These are phyloP conservation scores for Ursus arctos DNA, from an alignment of 2,113 vertebrate genomes.

Conservation along the genomic window DNA sequence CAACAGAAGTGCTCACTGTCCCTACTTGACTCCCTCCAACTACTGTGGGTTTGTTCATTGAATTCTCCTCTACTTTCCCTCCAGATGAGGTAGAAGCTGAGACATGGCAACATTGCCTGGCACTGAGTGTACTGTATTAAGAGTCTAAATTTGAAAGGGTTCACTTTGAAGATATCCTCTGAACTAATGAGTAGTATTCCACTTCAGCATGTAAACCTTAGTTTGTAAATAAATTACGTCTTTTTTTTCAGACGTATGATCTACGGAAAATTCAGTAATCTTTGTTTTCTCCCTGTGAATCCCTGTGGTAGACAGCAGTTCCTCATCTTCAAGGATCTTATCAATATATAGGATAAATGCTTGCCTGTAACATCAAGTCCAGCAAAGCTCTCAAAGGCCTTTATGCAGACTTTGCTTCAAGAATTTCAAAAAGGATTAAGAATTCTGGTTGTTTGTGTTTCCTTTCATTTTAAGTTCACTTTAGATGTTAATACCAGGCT, in stretches of 20 bases:
- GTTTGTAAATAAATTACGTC: not conserved
- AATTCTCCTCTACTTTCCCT: not conserved
- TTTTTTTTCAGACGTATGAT: not conserved
- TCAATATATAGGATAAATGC: not conserved
- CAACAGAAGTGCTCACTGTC: not conserved
- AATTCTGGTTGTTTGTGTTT: not conserved
- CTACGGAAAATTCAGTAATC: not conserved
- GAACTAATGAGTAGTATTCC: not conserved
- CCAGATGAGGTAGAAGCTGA: not conserved
- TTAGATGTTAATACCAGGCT: conserved; percentile 33
- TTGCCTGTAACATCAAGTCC: not conserved
- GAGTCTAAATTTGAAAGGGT: not conserved
- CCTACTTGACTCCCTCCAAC: not conserved
- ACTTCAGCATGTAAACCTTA: not conserved
- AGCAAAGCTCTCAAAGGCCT: not conserved
- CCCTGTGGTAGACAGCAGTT: not conserved
- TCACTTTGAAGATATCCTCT: not conserved
- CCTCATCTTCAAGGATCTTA: not conserved
- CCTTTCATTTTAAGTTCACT: conserved; percentile 13
- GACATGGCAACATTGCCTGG: not conserved
- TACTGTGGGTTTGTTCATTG: not conserved
- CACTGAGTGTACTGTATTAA: not conserved
- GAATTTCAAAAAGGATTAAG: not conserved
- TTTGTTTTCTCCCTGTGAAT: not conserved
- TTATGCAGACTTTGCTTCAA: not conserved